Conservation (phyloP, 64 coral and sea anemone genomes). For the Dendrophyllia cribrosa region DNA sequence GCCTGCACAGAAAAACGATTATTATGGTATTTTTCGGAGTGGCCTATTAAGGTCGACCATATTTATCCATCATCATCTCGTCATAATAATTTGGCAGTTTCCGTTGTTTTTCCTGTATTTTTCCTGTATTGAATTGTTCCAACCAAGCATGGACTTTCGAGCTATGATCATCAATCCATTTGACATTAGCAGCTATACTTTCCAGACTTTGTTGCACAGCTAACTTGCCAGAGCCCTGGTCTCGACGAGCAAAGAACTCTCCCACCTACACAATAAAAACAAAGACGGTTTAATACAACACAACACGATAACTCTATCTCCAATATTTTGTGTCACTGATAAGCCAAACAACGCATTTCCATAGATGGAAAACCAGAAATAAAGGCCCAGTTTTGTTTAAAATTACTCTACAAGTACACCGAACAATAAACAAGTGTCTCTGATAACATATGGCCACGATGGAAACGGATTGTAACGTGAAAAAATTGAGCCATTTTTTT, state of each 20-base stretch:
- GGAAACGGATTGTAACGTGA: too few species aligned
- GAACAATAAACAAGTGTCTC: too few species aligned
- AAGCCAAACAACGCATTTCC: too few species aligned
- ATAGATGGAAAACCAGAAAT: too few species aligned
- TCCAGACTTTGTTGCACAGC: conserved; percentile 74
- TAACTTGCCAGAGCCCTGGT: conserved; percentile 51
- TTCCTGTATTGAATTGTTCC: not conserved
- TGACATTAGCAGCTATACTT: conserved; percentile 72
- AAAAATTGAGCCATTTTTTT: too few species aligned
- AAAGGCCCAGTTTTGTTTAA: too few species aligned
- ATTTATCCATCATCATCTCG: not conserved
- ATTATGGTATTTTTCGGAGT: too few species aligned
- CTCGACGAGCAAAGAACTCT: conserved; percentile 36
- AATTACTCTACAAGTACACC: too few species aligned
- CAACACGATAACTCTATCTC: not conserved
- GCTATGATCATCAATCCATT: conserved; percentile 46
- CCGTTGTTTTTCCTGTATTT: not conserved
- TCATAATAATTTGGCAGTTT: not conserved
- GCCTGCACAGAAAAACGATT: not conserved
- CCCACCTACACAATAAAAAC: conserved; percentile 43
- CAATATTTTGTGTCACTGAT: not conserved
- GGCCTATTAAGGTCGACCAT: conserved; percentile 46
- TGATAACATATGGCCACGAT: too few species aligned
- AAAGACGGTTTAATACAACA: not conserved
- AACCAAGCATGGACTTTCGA: conserved; percentile 36